Base-by-base conservation (phyloP, 2,888 invertebrate genomes). In the Pediacus dermestoides region DNA sequence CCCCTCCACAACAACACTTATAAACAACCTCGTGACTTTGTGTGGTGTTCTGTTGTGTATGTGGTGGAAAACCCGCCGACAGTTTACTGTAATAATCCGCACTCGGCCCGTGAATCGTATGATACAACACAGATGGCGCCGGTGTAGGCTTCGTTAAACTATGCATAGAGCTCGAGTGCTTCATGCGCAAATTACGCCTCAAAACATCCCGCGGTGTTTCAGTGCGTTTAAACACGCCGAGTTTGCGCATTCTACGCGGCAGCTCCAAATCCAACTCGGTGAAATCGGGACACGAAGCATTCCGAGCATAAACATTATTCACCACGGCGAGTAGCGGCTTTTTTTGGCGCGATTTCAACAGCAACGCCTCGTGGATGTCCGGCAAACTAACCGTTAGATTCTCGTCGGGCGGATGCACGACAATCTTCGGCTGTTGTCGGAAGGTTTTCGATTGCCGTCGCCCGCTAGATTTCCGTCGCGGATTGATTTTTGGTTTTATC, bases 161-260 rank as follows among this genome's bases (percentile, higher is more conserved):
- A 14, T 66, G 65, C 64, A 70, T 61, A 7, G 70, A 70, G 16
- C 60, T 53, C 11, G 69, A 70, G 46, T 70, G 70, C 52, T 70
- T 71, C 30, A 67, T 57, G 48, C 64, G 67, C 55, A 54, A 55
- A 34, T 56, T 58, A n/a, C 56, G 52, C 30, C 53, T 58, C 9
- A 64, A 34, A 8, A 62, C 44, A 16, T 63, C 64, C 10, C 52
- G 54, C 1, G 64, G 63, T n/a, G 51, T 56, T 23, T 55, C 53
- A n/a, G 57, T 56, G 14, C 48, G 50, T 34, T 45, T 47, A 14
- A 8, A 10, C 10, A 18, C 33, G 23, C 26, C 10, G 10, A n/a
- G 6, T 39, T 43, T 52, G 12, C 14, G 11, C 28, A 39, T 44
- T 9, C 36, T 41, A 7, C 6, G 6, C 9, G 10, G 26, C 26